Evolutionary conservation across 2,113 vertebrate species (phyloP).

Genomic region (Myodes glareolus): DNA sequence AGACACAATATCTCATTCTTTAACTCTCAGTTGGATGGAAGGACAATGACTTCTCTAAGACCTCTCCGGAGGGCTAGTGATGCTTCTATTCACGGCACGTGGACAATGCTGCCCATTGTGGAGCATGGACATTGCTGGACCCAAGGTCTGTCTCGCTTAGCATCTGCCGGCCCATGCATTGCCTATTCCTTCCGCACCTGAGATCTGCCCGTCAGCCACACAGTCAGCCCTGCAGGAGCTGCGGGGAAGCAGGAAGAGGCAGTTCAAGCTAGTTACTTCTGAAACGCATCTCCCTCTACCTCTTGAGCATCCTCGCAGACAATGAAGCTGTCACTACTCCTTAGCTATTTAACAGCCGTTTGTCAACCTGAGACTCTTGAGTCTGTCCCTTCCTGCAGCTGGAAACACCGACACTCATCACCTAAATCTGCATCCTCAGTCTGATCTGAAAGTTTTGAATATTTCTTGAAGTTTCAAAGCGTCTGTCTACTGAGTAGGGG

Average conservation of each 20-base stretch:
- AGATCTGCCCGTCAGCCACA: slow-evolving; percentile 42
- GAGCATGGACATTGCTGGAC: neutral
- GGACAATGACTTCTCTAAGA: neutral
- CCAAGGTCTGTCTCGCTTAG: slow-evolving; percentile 17
- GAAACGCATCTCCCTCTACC: neutral
- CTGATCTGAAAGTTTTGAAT: slow-evolving; percentile 37
- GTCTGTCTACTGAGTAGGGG: neutral
- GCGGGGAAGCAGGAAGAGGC: slow-evolving; percentile 23
- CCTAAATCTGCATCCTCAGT: neutral
- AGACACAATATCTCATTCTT: slow-evolving; percentile 41
- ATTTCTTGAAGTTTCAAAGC: slow-evolving; percentile 79
- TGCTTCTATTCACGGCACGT: neutral
- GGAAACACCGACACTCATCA: slow-evolving; percentile 8
- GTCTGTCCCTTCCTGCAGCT: slow-evolving; percentile 64
- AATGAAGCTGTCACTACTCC: slow-evolving; percentile 72
- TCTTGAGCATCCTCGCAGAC: slow-evolving; percentile 73
- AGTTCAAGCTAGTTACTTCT: slow-evolving; percentile 1
- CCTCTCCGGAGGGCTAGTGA: neutral
- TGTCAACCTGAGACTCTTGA: slow-evolving; percentile 62
- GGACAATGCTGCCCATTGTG: slow-evolving; percentile 11
- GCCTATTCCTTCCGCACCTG: neutral
- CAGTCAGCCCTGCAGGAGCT: neutral
- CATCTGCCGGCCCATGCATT: slow-evolving; percentile 1
- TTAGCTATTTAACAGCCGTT: slow-evolving; percentile 77
- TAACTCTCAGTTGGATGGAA: slow-evolving; percentile 3